Conservation (phyloP, 2,797 vertebrate species). For the Notoglanidium macrostoma region DNA sequence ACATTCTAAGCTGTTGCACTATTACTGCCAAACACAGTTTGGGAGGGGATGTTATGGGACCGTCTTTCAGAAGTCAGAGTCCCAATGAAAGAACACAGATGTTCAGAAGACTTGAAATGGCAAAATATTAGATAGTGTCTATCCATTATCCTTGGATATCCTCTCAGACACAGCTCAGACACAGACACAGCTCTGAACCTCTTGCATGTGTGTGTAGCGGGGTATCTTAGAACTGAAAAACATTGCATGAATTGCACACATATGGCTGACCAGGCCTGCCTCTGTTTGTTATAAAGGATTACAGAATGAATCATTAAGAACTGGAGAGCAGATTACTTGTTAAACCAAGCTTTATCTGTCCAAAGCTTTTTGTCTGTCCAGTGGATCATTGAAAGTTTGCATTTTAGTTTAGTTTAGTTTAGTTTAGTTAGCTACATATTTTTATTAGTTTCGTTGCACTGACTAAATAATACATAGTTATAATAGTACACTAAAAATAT, state of each 20-base stretch:
- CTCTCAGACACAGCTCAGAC: neutral
- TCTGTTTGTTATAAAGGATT: slow-evolving; percentile 19
- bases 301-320: slow-evolving; percentile 11
- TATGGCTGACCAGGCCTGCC: neutral
- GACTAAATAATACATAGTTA: too few relatives aligned
- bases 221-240: neutral
- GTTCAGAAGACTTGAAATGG: neutral
- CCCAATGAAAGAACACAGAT: neutral
- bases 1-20: neutral
- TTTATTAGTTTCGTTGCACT: too few relatives aligned
- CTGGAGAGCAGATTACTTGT: slow-evolving; percentile 27
- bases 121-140: neutral
- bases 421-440: too few relatives aligned
- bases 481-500: too few relatives aligned
- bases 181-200: neutral
- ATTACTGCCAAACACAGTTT: neutral
- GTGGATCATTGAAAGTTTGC: neutral
- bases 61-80: neutral
- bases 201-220: neutral
- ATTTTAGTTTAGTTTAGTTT: neutral
- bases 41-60: neutral
- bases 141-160: neutral
- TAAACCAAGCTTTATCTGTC: neutral
- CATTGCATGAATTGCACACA: neutral
- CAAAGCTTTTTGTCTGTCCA: neutral